These are phyloP conservation scores for Lasioglossum lativentre DNA, from an alignment of 2,888 invertebrate species.

Conservation along the genomic window DNA sequence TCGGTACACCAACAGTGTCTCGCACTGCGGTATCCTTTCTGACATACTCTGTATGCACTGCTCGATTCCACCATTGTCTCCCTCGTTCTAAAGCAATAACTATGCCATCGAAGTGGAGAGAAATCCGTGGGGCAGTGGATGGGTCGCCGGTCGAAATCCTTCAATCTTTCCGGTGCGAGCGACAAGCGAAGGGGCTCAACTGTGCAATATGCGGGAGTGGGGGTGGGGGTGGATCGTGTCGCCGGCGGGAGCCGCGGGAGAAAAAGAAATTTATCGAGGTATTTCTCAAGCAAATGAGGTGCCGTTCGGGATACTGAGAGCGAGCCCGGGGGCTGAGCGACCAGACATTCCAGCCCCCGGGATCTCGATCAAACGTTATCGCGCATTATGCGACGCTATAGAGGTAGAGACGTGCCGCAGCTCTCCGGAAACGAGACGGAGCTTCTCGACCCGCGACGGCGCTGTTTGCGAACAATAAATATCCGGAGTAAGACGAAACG, in stretches of 20 bases:
- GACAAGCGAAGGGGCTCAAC: not conserved
- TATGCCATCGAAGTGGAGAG: not conserved
- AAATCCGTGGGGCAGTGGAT: not conserved
- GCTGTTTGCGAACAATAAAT: slow-evolving; percentile 20
- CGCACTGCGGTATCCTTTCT: not conserved
- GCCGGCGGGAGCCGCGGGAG: not conserved
- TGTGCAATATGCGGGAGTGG: not conserved
- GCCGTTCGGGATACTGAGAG: slow-evolving; percentile 14
- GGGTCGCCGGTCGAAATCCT: not conserved
- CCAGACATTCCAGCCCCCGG: not conserved
- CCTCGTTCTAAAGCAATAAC: not conserved
- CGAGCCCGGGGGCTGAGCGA: not conserved
- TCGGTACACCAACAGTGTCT: too few relatives aligned
- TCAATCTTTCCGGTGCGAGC: not conserved
- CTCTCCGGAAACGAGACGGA: not conserved
- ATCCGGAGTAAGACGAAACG: not conserved
- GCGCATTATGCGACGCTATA: not conserved
- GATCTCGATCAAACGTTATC: not conserved
- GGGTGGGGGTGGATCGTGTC: not conserved
- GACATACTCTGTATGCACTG: not conserved
- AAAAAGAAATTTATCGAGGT: slow-evolving; percentile 17
- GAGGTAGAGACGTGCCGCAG: not conserved
- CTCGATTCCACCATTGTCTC: not conserved
- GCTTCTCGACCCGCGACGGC: not conserved
- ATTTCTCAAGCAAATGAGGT: slow-evolving; percentile 31